Percentiles rank a stretch among this genome's conserved stretches.
Conservation (phyloP, 2,888 invertebrate genomes). For the Aromia moschata region DNA sequence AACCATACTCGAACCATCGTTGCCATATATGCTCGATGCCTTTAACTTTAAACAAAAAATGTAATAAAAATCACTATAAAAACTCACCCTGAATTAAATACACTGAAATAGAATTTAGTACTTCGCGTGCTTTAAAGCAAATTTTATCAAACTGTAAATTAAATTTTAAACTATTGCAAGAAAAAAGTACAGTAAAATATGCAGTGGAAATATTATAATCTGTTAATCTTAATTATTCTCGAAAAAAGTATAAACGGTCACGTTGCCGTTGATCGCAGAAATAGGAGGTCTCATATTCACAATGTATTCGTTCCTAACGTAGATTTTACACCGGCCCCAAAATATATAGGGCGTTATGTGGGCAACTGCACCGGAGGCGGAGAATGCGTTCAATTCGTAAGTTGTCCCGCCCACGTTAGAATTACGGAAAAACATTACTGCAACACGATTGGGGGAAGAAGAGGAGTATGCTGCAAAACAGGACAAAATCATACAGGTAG, state of each 20-base stretch:
- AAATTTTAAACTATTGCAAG: too few species aligned
- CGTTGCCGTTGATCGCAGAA: constrained; percentile 24
- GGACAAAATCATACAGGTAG: constrained; percentile 68
- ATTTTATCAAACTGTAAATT: too few species aligned
- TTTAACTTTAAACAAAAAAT: too few species aligned
- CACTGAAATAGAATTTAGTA: too few species aligned
- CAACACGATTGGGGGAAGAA: constrained; percentile 62
- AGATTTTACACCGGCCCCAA: constrained; percentile 13
- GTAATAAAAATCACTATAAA: too few species aligned
- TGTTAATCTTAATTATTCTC: neutral
- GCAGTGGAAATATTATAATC: neutral
- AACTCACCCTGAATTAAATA: too few species aligned
- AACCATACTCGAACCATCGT: too few species aligned
- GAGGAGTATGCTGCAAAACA: constrained; percentile 72
- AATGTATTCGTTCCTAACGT: neutral
- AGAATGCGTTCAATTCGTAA: constrained; percentile 70
- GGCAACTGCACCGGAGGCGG: constrained; percentile 64
- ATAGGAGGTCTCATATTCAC: neutral
- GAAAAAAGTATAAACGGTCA: constrained; percentile 17
- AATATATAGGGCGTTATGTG: constrained; percentile 18
- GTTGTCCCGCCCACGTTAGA: constrained; percentile 72
- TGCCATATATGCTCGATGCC: too few species aligned
- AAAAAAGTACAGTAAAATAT: constrained; percentile 11
- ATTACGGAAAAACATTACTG: constrained; percentile 60
- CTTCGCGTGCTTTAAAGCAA: too few species aligned